Evolutionary conservation across 2,113 vertebrate species (phyloP).

Genomic region (Nothoprocta perdicaria): DNA sequence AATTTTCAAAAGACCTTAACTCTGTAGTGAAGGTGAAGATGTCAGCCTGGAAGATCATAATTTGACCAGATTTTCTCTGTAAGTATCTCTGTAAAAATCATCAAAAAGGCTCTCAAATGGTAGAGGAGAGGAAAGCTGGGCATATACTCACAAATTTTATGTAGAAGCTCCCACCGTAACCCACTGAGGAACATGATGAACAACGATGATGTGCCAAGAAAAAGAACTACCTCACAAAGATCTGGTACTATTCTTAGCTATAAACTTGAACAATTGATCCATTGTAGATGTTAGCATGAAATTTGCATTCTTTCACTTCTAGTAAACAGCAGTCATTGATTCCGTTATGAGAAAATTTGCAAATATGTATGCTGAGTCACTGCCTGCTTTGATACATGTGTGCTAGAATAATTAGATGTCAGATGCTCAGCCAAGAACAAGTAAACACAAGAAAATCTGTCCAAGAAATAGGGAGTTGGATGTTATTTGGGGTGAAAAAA

Average conservation of each 20-base stretch:
- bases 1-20: neutral
- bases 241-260: neutral
- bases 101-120: neutral
- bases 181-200: neutral
- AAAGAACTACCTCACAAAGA: neutral
- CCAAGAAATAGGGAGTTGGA: neutral
- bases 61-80: neutral
- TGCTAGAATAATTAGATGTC: neutral
- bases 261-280: neutral
- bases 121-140: neutral
- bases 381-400: neutral
- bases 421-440: neutral
- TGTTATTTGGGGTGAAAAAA: rapidly evolving
- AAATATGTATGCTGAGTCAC: neutral
- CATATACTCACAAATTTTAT: rapidly evolving
- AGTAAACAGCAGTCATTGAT: neutral
- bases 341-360: neutral
- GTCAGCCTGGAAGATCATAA: neutral
- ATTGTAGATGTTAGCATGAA: neutral
- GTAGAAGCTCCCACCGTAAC: neutral
- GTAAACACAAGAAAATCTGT: neutral
- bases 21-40: neutral
- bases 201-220: neutral
- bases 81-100: neutral
- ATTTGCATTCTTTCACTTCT: neutral